A percentile compares a stretch with the other conserved stretches of the same genome.
phyloP scores from a whole-genome alignment of 2,888 invertebrate species.

The Drosophila subquinaria region DNA sequence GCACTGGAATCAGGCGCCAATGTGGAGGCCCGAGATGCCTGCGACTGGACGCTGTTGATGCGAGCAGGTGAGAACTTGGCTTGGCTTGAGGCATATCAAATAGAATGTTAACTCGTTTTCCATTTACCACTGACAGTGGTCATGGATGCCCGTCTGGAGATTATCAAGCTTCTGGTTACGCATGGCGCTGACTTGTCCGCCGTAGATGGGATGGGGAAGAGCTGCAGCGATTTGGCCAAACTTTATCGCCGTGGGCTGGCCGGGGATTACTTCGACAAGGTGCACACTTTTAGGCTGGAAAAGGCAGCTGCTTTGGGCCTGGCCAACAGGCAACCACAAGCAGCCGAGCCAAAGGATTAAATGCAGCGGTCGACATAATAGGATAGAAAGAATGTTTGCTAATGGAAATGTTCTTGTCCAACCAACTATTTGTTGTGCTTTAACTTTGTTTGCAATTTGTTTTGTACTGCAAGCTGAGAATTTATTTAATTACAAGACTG shows the following conservation, averaged over 20 bases:
- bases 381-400: slow-evolving; percentile 17
- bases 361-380: slow-evolving; percentile 27
- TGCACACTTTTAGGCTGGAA: slow-evolving; percentile 55
- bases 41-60: slow-evolving; percentile 84
- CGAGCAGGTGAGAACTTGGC: slow-evolving; percentile 78
- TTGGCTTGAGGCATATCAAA: not conserved
- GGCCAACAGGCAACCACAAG: slow-evolving; percentile 27
- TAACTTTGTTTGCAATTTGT: not conserved
- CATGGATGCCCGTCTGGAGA: slow-evolving; percentile 79
- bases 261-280: slow-evolving; percentile 75
- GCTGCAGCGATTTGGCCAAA: slow-evolving; percentile 80
- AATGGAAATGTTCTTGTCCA: slow-evolving; percentile 15
- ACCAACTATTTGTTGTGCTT: slow-evolving; percentile 10
- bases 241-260: slow-evolving; percentile 76
- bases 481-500: not conserved
- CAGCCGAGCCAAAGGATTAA: slow-evolving; percentile 38
- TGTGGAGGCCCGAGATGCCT: slow-evolving; percentile 81
- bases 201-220: slow-evolving; percentile 75
- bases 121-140: slow-evolving; percentile 68
- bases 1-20: slow-evolving; percentile 84
- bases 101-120: slow-evolving; percentile 1
- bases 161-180: slow-evolving; percentile 82
- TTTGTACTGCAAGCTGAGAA: not conserved
- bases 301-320: slow-evolving; percentile 35
- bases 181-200: slow-evolving; percentile 78